These are phyloP conservation scores for Pogonognathellus flavescens DNA, from an alignment of 1,140 invertebrate genomes.

Conservation along the genomic window DNA sequence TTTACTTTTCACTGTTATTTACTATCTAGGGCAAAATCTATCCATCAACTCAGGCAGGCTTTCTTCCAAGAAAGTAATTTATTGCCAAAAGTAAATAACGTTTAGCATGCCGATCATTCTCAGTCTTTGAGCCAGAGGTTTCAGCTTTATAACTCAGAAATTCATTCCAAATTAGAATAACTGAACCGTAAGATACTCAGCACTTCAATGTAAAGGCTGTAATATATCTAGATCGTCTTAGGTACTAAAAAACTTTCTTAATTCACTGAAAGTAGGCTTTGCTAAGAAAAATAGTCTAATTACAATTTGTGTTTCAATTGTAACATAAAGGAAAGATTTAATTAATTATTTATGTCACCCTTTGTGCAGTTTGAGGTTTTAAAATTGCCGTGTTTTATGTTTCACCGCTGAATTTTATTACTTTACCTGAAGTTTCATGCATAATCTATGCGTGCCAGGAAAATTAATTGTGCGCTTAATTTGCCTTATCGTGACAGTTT, in stretches of 20 bases:
- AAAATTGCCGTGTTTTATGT: constrained; percentile 1
- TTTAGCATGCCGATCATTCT: background rate
- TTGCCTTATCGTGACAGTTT: constrained; percentile 20
- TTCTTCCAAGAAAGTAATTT: background rate
- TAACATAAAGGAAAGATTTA: too few species aligned
- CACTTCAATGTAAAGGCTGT: too few species aligned
- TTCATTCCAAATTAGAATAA: too few species aligned
- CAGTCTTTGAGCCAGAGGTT: background rate
- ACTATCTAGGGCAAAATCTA: constrained; percentile 8
- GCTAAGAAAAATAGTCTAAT: too few species aligned
- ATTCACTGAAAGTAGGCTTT: too few species aligned
- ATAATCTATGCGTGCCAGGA: constrained; percentile 11
- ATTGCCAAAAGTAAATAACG: constrained; percentile 33
- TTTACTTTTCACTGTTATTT: background rate
- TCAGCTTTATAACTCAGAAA: too few species aligned
- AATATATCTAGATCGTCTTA: too few species aligned
- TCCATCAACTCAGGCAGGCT: constrained; percentile 49
- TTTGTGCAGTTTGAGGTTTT: background rate
- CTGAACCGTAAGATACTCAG: too few species aligned
- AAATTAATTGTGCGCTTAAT: constrained; percentile 45
- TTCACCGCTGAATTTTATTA: background rate
- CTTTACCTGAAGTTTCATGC: constrained; percentile 25
- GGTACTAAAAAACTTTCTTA: too few species aligned
- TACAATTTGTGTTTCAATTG: too few species aligned
- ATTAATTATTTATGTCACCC: background rate